Conservation (phyloP, 35 echinoderm and acorn worm genomes). For the Anneissia japonica region DNA sequence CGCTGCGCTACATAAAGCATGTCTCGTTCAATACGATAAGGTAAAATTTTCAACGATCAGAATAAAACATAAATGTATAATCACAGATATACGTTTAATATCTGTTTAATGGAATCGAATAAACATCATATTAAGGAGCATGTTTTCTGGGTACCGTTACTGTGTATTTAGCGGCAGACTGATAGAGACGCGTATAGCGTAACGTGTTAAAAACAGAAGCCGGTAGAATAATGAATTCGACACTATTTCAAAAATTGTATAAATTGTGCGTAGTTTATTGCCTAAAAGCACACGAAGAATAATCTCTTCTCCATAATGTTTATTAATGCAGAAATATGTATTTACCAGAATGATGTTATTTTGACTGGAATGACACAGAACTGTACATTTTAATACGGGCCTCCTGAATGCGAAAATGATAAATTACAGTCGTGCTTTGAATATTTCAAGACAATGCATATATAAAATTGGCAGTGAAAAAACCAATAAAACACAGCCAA, state of each 20-base stretch:
- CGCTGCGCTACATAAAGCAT: no score
- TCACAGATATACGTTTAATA: background rate
- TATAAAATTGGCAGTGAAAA: background rate
- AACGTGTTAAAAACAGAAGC: background rate
- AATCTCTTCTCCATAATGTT: background rate
- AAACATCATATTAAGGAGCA: background rate
- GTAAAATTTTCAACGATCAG: no score
- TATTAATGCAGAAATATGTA: background rate
- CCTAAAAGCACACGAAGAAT: background rate
- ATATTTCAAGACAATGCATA: background rate
- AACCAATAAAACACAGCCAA: background rate
- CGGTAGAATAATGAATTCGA: background rate
- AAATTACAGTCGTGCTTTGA: background rate
- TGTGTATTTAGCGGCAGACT: background rate
- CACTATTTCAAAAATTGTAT: background rate
- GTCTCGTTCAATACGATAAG: no score
- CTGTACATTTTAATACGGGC: background rate
- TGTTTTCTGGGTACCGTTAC: background rate
- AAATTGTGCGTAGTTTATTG: background rate
- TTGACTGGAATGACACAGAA: background rate
- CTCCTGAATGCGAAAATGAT: background rate
- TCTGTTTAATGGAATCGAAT: background rate
- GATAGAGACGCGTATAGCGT: background rate
- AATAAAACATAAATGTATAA: background rate
- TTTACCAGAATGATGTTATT: background rate